A percentile compares a stretch with the other conserved stretches of the same genome.
Evolutionary conservation across 2,888 invertebrate genomes (phyloP).

Genomic region (Ferrisia virgata): DNA sequence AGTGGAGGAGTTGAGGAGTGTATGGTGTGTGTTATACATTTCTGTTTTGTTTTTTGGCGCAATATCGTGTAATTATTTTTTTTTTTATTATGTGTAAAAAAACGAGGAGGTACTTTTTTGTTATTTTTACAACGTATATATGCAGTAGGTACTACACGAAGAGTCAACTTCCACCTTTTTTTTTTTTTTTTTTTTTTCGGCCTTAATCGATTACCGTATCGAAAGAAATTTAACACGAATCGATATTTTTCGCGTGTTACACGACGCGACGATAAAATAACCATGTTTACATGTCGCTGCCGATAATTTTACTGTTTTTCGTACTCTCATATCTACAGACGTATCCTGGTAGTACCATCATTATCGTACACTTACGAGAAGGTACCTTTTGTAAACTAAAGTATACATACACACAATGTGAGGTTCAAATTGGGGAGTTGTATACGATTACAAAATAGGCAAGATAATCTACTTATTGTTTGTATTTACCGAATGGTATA

Average conservation of each 20-base stretch:
- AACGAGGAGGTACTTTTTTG: not conserved
- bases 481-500: not conserved
- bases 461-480: no score
- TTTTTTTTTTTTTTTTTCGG: no score
- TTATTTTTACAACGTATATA: not conserved
- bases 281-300: not conserved
- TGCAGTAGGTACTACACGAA: no score
- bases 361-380: no score
- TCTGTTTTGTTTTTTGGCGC: not conserved
- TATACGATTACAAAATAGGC: not conserved
- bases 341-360: not conserved
- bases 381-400: no score
- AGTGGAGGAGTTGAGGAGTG: not conserved
- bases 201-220: not conserved
- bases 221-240: slow-evolving; percentile 9
- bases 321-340: not conserved
- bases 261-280: no score
- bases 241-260: slow-evolving; percentile 18
- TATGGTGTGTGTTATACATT: not conserved
- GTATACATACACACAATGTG: not conserved
- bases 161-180: not conserved
- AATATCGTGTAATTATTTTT: not conserved
- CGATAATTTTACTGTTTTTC: not conserved
- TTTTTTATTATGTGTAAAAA: not conserved
- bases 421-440: not conserved